phyloP scores from a whole-genome alignment of 2,797 vertebrate genomes.

The Intellagama lesueurii region DNA sequence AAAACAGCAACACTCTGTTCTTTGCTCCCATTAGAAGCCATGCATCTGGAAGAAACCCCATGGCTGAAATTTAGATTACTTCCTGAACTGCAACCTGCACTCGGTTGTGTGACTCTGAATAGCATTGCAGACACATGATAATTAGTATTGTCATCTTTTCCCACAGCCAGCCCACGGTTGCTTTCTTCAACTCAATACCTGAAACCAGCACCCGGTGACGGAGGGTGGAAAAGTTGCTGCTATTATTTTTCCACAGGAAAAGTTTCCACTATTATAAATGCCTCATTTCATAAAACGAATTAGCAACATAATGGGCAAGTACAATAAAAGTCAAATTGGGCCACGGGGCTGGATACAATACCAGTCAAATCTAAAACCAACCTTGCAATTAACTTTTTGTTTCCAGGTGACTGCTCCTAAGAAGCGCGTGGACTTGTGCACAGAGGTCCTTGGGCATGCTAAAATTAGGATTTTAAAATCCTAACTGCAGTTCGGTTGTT shows the following conservation, averaged over 20 bases:
- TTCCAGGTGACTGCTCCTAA: background rate
- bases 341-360: background rate
- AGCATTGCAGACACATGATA: background rate
- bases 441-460: background rate
- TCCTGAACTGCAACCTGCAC: background rate
- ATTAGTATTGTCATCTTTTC: background rate
- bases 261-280: background rate
- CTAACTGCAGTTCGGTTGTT: background rate
- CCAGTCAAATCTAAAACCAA: background rate
- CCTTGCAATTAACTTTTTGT: background rate
- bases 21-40: background rate
- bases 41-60: background rate
- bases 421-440: background rate
- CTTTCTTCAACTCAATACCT: background rate
- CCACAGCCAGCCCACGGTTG: background rate
- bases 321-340: background rate
- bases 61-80: background rate
- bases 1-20: background rate
- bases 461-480: background rate
- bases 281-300: background rate
- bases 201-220: background rate
- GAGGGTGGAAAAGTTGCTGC: background rate
- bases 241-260: background rate
- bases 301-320: background rate
- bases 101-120: background rate